Conservation (phyloP, 1,140 invertebrate species). For the Liolophura sinensis region DNA sequence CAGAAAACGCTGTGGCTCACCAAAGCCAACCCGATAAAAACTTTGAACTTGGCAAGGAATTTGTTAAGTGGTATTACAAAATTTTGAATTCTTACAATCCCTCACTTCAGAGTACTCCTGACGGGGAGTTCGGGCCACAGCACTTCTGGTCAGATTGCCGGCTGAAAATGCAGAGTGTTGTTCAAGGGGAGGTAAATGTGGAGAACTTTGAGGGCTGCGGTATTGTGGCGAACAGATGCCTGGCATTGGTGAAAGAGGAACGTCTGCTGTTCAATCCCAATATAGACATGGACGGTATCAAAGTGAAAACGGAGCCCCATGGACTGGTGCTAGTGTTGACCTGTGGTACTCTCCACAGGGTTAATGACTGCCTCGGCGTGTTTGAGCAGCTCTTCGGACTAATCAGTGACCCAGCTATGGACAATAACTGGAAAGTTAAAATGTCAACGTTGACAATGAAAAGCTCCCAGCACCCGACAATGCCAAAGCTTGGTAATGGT, state of each 20-base stretch:
- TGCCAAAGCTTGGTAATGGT: slow-evolving; percentile 21
- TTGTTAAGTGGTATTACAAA: slow-evolving; percentile 67
- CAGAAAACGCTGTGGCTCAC: not conserved
- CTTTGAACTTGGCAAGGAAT: slow-evolving; percentile 60
- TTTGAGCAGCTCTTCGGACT: slow-evolving; percentile 70
- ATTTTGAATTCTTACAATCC: slow-evolving; percentile 61
- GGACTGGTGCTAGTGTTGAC: slow-evolving; percentile 66
- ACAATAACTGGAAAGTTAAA: slow-evolving; percentile 70
- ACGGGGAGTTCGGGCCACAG: slow-evolving; percentile 55
- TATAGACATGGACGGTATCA: slow-evolving; percentile 60
- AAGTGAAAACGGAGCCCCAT: slow-evolving; percentile 64
- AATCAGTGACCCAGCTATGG: slow-evolving; percentile 63
- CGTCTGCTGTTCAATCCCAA: slow-evolving; percentile 68
- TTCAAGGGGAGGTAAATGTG: slow-evolving; percentile 24
- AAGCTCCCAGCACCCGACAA: slow-evolving; percentile 13
- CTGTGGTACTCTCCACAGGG: slow-evolving; percentile 67
- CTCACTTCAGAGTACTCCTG: slow-evolving; percentile 18
- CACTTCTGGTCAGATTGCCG: slow-evolving; percentile 66
- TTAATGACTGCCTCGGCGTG: slow-evolving; percentile 62
- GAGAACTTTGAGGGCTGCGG: slow-evolving; percentile 29
- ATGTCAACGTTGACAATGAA: slow-evolving; percentile 42
- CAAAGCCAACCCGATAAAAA: slow-evolving; percentile 16
- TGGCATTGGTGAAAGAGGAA: slow-evolving; percentile 56
- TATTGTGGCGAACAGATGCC: slow-evolving; percentile 53
- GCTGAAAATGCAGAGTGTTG: slow-evolving; percentile 32